These are phyloP conservation scores for Magallana nippona DNA, from an alignment of 2,888 invertebrate species.

Conservation along the genomic window DNA sequence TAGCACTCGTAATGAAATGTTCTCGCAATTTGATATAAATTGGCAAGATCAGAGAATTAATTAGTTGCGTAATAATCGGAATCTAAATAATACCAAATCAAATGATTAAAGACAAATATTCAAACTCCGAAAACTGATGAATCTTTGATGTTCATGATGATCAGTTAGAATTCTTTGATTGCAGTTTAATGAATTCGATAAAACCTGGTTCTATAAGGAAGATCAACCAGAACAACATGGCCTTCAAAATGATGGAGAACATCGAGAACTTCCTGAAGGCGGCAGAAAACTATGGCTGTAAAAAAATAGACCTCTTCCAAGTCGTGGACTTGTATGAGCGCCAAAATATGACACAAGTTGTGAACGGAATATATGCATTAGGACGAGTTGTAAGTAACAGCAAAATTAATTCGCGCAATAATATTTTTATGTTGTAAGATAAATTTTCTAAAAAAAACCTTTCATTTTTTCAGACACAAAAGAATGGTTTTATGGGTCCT, in stretches of 20 bases:
- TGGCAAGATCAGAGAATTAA: too few species aligned
- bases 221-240: constrained; percentile 88
- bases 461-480: constrained; percentile 75
- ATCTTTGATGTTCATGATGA: too few species aligned
- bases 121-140: too few species aligned
- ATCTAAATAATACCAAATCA: too few species aligned
- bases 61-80: too few species aligned
- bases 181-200: constrained; percentile 90
- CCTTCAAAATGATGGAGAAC: constrained; percentile 98
- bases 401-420: not conserved
- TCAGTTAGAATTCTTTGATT: constrained; percentile 41
- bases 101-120: too few species aligned
- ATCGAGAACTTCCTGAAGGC: constrained; percentile 92
- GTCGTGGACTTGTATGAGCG: constrained; percentile 98
- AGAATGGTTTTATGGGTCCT: constrained; percentile 86
- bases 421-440: too few species aligned
- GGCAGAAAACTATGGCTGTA: constrained; percentile 95
- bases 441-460: not conserved
- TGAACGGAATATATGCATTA: constrained; percentile 93
- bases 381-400: constrained; percentile 90
- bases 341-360: constrained; percentile 97
- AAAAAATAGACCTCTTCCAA: constrained; percentile 98
- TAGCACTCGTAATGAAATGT: too few species aligned
- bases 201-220: constrained; percentile 96
- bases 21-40: too few species aligned